These are phyloP conservation scores for Odontomyia ornata DNA, from an alignment of 2,888 invertebrate genomes.

Conservation along the genomic window DNA sequence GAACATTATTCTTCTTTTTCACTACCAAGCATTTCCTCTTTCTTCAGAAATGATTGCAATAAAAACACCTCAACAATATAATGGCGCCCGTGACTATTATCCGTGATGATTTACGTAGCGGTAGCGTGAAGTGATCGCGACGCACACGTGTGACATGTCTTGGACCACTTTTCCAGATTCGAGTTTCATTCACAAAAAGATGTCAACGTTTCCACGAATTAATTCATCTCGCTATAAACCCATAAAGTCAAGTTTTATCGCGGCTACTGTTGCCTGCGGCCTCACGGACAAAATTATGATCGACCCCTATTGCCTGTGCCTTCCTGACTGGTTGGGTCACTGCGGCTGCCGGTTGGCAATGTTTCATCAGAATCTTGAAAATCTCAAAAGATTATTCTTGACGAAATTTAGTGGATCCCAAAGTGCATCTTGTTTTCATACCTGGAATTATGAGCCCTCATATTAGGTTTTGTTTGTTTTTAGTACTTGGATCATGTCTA, in stretches of 20 bases:
- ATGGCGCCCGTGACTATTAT: conserved; percentile 24
- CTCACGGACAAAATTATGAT: conserved; percentile 23
- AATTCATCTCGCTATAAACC: conserved; percentile 47
- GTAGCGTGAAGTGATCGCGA: background rate
- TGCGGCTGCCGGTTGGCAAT: conserved; percentile 6
- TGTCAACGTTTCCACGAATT: conserved; percentile 45
- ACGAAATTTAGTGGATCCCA: background rate
- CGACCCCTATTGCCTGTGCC: background rate
- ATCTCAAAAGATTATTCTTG: background rate
- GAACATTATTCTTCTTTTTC: background rate
- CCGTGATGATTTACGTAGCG: conserved; percentile 11
- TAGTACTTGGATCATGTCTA: background rate
- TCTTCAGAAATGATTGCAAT: conserved; percentile 1
- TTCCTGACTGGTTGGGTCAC: background rate
- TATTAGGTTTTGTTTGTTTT: background rate
- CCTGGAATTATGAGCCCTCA: conserved; percentile 15
- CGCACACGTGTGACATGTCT: conserved; percentile 2
- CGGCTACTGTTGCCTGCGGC: conserved; percentile 37
- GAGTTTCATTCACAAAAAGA: conserved; percentile 46
- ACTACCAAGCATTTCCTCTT: background rate
- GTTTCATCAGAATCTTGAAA: background rate
- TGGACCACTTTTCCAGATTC: background rate
- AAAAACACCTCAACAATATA: conserved; percentile 13
- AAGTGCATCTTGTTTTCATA: background rate
- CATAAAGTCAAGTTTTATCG: conserved; percentile 38